Percentiles rank a stretch among this genome's conserved stretches.
Evolutionary conservation across 2,113 vertebrate species (phyloP).

Genomic region (Turnix velox): DNA sequence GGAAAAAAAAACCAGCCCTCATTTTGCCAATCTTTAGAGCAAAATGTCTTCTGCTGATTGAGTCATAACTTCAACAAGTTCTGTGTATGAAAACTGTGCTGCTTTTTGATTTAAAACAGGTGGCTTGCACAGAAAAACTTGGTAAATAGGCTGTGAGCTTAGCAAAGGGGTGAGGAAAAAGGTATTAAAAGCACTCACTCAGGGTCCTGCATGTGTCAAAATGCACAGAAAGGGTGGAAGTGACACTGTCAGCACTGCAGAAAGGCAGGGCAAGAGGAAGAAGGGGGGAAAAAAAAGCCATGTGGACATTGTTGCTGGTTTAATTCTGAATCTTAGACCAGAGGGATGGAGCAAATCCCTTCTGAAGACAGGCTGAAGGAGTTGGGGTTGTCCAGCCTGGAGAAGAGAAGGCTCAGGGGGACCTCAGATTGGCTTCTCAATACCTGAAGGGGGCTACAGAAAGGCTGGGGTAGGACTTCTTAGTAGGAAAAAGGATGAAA

Average conservation of each 20-base stretch:
- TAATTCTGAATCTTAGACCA: background rate
- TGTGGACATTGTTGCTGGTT: background rate
- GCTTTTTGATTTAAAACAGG: background rate
- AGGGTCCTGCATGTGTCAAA: background rate
- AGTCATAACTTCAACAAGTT: background rate
- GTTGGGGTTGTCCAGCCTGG: too few species aligned
- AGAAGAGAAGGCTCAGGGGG: too few species aligned
- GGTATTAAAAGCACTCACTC: background rate
- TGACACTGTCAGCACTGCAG: background rate
- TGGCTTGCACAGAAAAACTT: background rate
- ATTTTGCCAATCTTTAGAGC: background rate
- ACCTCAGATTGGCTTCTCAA: background rate
- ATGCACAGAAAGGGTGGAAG: background rate
- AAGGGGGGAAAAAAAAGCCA: background rate
- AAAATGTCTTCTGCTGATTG: background rate
- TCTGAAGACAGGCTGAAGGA: too few species aligned
- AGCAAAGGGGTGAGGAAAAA: background rate
- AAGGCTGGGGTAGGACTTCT: too few species aligned
- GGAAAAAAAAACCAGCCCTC: background rate
- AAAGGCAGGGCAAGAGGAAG: background rate
- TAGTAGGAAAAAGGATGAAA: too few species aligned
- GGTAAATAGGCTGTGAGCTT: background rate
- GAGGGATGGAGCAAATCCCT: too few species aligned
- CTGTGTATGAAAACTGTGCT: background rate
- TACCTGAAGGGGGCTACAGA: too few species aligned